Evolutionary conservation across 37 sponge, comb jelly and placozoan species (phyloP), one percentile per base, ranked within the genome.

Genomic region (Dysidea cf. avara): DNA sequence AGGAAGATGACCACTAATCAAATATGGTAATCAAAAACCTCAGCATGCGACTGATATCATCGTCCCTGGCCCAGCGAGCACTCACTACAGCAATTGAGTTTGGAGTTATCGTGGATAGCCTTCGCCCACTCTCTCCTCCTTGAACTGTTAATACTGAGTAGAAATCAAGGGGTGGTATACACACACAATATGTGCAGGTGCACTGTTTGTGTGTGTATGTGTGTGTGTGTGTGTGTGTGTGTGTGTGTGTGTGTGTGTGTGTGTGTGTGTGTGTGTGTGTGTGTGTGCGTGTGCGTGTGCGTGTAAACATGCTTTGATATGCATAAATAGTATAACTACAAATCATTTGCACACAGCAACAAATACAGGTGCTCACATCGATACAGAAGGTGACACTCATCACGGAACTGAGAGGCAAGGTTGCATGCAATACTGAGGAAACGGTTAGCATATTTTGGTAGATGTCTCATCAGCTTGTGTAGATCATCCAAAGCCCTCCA

Each of bases 371-470:
- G 37, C 87, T 33, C 26, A 94, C 95, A 80, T 56, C 69, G 79
- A 54, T 79, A 94, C 39, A 81, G 56, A 11, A 31, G n/a, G 22
- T 72, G 30, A 32, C 76, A 63, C 0, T 69, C 65, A 25, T 88
- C 86, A 9, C 51, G 49, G 61, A 87, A 97, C 7, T 43, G 60
- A 17, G 57, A 48, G 20, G 94, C 79, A 2, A 94, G 75, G 9
- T 79, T 56, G 48, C 47, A 50, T 39, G 81, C 68, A 28, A 94
- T 85, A 1, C 26, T 53, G 34, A 94, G 85, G 69, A 97, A 91
- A 39, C 85, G 57, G 33, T 64, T 39, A 17, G 93, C 73, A 76
- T 97, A 97, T 53, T 67, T 58, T 0, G 94, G 92, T 31, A 97
- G 86, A 31, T 87, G 82, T 16, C 51, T 62, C 75, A 91, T 85